Percentiles rank a stretch among this genome's conserved stretches.
Conservation (phyloP, 2,888 invertebrate genomes). For the Cartodere bifasciata region DNA sequence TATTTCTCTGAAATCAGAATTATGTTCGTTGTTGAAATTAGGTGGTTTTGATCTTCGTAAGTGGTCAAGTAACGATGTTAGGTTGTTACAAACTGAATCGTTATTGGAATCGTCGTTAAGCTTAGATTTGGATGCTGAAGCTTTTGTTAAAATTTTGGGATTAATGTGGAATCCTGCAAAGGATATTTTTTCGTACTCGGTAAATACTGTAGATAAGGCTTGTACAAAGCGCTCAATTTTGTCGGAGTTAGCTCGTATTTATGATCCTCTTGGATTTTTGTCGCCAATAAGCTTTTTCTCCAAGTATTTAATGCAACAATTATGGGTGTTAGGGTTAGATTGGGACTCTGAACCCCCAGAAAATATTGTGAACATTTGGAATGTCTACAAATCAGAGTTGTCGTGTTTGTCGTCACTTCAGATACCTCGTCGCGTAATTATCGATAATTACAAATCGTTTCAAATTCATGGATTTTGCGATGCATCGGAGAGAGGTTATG, state of each 20-base stretch:
- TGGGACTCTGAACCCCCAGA: conserved; percentile 12
- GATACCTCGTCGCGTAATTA: conserved; percentile 7
- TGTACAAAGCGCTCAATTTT: conserved; percentile 20
- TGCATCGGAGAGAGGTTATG: conserved; percentile 10
- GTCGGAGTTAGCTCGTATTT: conserved; percentile 15
- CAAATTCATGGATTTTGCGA: conserved; percentile 13
- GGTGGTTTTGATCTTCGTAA: no score
- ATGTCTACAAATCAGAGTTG: conserved; percentile 6
- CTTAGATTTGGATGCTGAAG: conserved; percentile 6
- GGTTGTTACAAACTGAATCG: conserved; percentile 7
- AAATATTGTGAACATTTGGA: conserved; percentile 9
- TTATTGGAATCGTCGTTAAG: conserved; percentile 1
- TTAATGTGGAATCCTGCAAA: conserved; percentile 10
- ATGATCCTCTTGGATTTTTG: conserved; percentile 19
- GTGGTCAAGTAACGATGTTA: conserved; percentile 8
- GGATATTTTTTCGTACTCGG: conserved; percentile 9
- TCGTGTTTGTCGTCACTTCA: conserved; percentile 3
- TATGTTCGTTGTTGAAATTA: conserved; percentile 1
- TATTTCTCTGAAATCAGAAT: conserved; percentile 8
- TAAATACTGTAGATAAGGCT: not conserved
- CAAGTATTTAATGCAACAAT: conserved; percentile 17
- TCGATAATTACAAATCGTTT: not conserved
- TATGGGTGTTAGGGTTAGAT: conserved; percentile 12
- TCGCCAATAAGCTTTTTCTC: conserved; percentile 13
- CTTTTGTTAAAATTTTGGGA: conserved; percentile 12